Evolutionary conservation across 64 coral and sea anemone species (phyloP).

Genomic region (Platygyra sinensis): DNA sequence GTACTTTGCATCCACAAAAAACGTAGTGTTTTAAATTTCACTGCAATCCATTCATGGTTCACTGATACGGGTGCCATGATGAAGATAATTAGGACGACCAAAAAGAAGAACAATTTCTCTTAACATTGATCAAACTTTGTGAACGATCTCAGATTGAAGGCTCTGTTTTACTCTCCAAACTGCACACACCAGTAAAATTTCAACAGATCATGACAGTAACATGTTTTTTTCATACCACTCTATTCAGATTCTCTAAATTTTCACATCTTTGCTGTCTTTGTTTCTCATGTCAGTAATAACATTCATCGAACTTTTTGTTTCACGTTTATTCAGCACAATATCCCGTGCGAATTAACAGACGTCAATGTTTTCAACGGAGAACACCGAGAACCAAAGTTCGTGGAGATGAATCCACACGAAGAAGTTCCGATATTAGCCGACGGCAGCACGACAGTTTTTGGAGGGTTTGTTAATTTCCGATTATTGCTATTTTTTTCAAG

Average conservation of each 20-base stretch:
- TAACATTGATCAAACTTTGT: too few relatives aligned
- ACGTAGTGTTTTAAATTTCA: too few relatives aligned
- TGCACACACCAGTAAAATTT: too few relatives aligned
- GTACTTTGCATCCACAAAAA: too few relatives aligned
- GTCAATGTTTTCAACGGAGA: constrained; percentile 73
- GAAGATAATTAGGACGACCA: too few relatives aligned
- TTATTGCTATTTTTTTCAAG: neutral
- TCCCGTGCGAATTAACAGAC: constrained; percentile 64
- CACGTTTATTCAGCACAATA: constrained; percentile 61
- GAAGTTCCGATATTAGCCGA: constrained; percentile 81
- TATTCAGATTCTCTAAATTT: neutral
- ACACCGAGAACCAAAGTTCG: constrained; percentile 52
- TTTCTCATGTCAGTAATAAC: neutral
- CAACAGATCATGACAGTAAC: too few relatives aligned
- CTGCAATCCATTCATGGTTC: too few relatives aligned
- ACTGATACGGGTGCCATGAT: too few relatives aligned
- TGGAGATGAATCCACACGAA: constrained; percentile 69
- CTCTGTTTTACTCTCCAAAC: too few relatives aligned
- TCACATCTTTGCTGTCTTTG: neutral
- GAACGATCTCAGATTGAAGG: too few relatives aligned
- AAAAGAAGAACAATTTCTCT: too few relatives aligned
- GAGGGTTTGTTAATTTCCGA: constrained; percentile 58
- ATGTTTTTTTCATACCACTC: too few relatives aligned
- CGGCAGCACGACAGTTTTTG: constrained; percentile 55
- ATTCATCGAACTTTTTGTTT: neutral